Conservation (phyloP, 2,797 vertebrate species). For the Melanotaenia trifasciata region DNA sequence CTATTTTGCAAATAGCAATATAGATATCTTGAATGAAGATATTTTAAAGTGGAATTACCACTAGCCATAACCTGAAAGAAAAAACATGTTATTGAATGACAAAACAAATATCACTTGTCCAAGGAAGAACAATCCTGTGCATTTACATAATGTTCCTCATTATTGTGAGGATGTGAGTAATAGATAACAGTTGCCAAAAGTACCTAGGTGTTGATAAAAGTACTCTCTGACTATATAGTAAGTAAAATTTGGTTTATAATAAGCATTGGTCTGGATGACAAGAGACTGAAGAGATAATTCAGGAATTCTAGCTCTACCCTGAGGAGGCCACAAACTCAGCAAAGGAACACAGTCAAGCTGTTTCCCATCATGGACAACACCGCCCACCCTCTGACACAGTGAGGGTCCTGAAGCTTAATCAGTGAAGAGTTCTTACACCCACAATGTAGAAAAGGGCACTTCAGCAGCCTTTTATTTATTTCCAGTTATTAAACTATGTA, state of each 20-base stretch:
- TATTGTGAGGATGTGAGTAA: background rate
- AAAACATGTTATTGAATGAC: no score
- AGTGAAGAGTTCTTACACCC: background rate
- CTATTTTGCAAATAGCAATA: no score
- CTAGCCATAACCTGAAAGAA: no score
- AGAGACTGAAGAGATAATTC: background rate
- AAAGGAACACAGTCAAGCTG: background rate
- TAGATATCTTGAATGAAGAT: no score
- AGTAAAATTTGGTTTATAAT: background rate
- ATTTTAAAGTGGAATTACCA: no score
- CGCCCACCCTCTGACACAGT: background rate
- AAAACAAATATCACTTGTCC: no score
- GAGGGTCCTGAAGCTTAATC: slow-evolving; percentile 1
- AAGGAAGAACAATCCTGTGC: no score
- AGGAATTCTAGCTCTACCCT: background rate
- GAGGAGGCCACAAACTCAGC: slow-evolving; percentile 1
- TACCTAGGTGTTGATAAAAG: background rate
- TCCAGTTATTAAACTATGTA: background rate
- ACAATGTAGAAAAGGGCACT: background rate
- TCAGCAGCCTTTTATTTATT: background rate
- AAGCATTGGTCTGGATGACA: background rate
- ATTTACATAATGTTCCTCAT: no score
- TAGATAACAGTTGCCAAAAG: no score
- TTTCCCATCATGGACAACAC: background rate
- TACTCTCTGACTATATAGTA: no score